Conservation (phyloP, 2,113 vertebrate species). For the Promerops cafer region DNA sequence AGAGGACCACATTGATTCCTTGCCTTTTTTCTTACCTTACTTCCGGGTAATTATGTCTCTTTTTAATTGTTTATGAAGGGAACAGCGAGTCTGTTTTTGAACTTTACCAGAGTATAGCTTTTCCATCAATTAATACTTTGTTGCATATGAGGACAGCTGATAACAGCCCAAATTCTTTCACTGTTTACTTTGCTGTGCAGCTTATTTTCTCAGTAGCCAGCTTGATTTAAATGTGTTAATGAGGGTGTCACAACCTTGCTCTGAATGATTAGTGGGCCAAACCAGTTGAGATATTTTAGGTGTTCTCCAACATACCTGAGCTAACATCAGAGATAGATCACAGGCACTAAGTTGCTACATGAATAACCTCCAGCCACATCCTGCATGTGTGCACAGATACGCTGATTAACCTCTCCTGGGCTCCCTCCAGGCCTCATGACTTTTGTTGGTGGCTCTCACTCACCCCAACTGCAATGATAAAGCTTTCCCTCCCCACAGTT, state of each 20-base stretch:
- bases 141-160: not conserved
- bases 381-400: not conserved
- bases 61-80: not conserved
- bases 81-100: not conserved
- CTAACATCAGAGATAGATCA: not conserved
- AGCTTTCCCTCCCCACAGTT: rapidly evolving
- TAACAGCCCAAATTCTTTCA: not conserved
- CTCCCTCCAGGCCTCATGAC: not conserved
- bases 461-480: rapidly evolving
- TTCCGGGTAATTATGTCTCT: not conserved
- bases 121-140: not conserved
- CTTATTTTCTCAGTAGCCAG: not conserved
- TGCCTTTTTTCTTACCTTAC: not conserved
- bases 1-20: rapidly evolving
- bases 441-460: not conserved
- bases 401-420: not conserved
- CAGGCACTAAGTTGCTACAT: not conserved
- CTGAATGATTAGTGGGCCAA: not conserved
- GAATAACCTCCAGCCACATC: not conserved
- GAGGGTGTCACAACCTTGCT: not conserved
- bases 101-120: not conserved
- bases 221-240: not conserved
- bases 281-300: not conserved
- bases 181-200: not conserved
- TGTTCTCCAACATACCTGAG: not conserved